Evolutionary conservation across 2,113 vertebrate species (phyloP), one percentile per base, ranked within the genome.

Genomic region (Axis porcinus): DNA sequence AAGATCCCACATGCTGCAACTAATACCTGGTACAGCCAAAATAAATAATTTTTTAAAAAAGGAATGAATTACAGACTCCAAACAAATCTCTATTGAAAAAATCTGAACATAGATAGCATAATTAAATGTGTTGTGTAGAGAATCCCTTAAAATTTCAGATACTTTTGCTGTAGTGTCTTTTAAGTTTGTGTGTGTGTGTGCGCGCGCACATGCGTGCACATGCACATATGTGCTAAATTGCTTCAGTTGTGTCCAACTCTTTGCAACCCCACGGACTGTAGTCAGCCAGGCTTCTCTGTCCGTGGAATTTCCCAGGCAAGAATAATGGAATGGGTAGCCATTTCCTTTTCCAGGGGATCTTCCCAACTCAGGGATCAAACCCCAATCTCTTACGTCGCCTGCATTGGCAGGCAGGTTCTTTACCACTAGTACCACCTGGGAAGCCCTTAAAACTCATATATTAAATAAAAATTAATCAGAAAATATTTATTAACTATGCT

Each of bases 61-160:
- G 62, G 30, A 64, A n/a, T 64, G 62, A n/a, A 64, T n/a, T n/a
- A 64, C 2, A 82, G 57, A 86, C 82, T 74, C 28, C 36, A 27
- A 84, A 88, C 28, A 89, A 89, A 86, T 97, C 83, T 86, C 33
- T 78, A 36, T 54, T 91, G 36, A 19, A 86, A 96, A 91, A 57
- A 27, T 64, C 62, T 85, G 64, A 94, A 54, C 12, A 19, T 21
- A 94, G 45, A 60, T 4, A 96, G 2, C 23, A 50, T 74, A n/a
- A 92, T 27, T 88, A 94, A 60, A n/a, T 28, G 6, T 16, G 40
- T 43, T 86, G 28, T 28, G 21, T 12, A 76, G 13, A 79, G 36
- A 93, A 76, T 2, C 6, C 7, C 27, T 11, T 2, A 36, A 15
- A 36, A 8, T 16, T 36, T 91, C 36, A 23, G 8, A 52, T n/a